phyloP scores from a whole-genome alignment of 2,797 vertebrate species.

The Poecile montanus region DNA sequence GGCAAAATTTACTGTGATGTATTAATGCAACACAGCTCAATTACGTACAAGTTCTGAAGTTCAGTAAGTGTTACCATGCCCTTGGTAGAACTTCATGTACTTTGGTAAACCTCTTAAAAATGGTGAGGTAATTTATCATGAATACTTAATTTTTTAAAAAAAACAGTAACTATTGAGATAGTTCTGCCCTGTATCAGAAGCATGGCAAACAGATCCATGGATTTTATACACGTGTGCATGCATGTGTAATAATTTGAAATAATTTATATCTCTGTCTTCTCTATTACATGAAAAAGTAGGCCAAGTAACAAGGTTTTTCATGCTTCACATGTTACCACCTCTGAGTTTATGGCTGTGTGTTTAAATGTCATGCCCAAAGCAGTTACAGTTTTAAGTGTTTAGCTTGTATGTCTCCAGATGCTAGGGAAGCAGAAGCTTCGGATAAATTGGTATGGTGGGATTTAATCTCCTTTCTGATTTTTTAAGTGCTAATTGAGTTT shows the following conservation, averaged over 20 bases:
- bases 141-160: neutral
- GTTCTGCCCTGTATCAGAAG: too few relatives aligned
- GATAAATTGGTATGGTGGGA: neutral
- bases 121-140: neutral
- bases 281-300: neutral
- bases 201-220: too few relatives aligned
- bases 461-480: neutral
- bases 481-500: neutral
- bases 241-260: neutral
- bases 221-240: too few relatives aligned
- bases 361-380: neutral
- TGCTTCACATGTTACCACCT: neutral
- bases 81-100: neutral
- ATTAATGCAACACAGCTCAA: neutral
- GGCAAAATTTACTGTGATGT: neutral
- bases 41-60: neutral
- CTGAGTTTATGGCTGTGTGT: neutral
- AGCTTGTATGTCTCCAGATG: neutral
- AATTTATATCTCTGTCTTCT: neutral
- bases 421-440: neutral
- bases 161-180: too few relatives aligned
- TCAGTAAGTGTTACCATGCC: neutral
- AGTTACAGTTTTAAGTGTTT: neutral
- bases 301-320: neutral
- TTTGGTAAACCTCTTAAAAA: neutral